A percentile compares a stretch with the other conserved stretches of the same genome.
Conservation (phyloP, 2,888 invertebrate species). For the Conomelus anceps region DNA sequence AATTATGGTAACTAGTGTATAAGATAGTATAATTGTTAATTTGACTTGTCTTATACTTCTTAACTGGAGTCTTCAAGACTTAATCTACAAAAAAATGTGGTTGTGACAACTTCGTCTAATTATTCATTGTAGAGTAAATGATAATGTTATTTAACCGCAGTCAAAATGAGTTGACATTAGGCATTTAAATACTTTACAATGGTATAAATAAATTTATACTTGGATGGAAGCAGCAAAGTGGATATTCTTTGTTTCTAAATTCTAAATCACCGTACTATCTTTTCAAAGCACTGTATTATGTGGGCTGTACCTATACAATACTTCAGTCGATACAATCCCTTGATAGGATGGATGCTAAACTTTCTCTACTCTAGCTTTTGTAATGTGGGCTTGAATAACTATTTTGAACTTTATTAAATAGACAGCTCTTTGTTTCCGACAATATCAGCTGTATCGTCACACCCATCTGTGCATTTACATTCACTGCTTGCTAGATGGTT, state of each 20-base stretch:
- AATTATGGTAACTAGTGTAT: no score
- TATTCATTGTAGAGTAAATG: no score
- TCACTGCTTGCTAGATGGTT: not conserved
- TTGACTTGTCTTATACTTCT: no score
- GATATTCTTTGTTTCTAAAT: not conserved
- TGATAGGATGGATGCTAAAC: not conserved
- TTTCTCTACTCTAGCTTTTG: not conserved
- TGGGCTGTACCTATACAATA: not conserved
- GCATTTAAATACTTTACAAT: no score
- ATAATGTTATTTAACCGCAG: no score
- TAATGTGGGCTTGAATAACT: not conserved
- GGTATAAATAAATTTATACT: no score
- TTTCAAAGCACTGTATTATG: not conserved
- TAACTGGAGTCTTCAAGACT: no score
- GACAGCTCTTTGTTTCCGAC: not conserved
- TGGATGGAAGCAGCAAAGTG: no score
- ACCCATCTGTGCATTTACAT: not conserved
- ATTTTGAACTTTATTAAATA: not conserved
- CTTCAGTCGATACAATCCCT: not conserved
- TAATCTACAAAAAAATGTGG: no score
- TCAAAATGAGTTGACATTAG: no score
- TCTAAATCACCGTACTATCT: not conserved
- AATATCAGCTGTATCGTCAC: not conserved
- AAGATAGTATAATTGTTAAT: no score
- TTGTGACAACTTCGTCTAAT: no score